Base-by-base conservation (phyloP, 30 jellyfish, hydroid and myxozoan genomes). In the Pseudorhiza aurosa region DNA sequence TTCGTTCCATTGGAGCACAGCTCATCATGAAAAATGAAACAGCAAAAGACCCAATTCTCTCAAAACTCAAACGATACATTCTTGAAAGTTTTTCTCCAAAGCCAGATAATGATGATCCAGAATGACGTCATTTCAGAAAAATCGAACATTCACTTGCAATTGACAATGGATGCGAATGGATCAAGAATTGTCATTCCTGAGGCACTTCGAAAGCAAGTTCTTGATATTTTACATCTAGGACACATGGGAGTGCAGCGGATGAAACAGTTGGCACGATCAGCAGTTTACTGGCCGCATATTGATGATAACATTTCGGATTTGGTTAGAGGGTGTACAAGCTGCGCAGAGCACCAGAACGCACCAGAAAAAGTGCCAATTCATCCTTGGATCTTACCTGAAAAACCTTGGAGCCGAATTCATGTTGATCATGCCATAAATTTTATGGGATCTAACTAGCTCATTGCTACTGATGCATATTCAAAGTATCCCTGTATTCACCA, bases 281-380 rank as follows among this genome's bases (percentile, higher is more conserved):
- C 76, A 2, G 68, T 47, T 28, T 68, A 80, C 85, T 80, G 89
- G 92, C 92, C 89, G 1, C 49, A 50, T 18, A 65, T 80, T 68
- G 55, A 59, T 4, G 57, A 26, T 1, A 75, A 50, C 40, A 80
- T 80, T 47, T 64, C 42, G 11, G 60, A 21, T 2, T 2, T 80
- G 5, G 12, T 25, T 44, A 36, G 58, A 21, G 47, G 55, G 2
- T 82, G 78, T 71, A 30, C 8, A 25, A 14, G 56, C 8, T 82
- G 94, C 50, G 87, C 72, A 1, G 77, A 59, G 65, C 81, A 80
- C 40, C 64, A 59, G 43, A 63, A 44, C 40, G 9, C 1, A 18
- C 87, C 62, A 28, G 9, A 83, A 2, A 62, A 65, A 67, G 83
- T 37, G 10, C 46, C 40, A 47, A n/a, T 22, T 59, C 87, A 75